A percentile compares a stretch with the other conserved stretches of the same genome.
Conservation (phyloP, 1,140 invertebrate genomes). For the Adoxophyes honmai region DNA sequence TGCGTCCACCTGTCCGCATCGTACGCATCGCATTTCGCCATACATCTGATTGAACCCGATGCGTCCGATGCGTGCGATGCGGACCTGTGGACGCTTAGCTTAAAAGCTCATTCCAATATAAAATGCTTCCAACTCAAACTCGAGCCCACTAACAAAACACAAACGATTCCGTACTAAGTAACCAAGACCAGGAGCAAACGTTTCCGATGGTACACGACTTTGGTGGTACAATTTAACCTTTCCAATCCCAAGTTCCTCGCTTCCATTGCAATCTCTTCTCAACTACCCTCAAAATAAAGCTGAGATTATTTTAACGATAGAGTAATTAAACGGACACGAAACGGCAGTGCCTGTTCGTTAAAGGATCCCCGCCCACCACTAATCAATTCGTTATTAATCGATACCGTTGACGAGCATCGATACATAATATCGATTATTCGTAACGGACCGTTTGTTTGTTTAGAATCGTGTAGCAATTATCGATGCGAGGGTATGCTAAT, state of each 20-base stretch:
- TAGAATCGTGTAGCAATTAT: conserved; percentile 7
- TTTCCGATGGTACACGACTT: background rate
- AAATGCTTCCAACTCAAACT: too few species aligned
- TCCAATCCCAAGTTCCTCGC: background rate
- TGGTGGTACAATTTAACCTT: conserved; percentile 5
- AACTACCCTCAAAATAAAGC: background rate
- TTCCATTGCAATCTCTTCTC: background rate
- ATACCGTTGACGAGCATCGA: conserved; percentile 11
- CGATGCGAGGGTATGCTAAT: background rate
- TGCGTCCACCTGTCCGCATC: too few species aligned
- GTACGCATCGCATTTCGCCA: too few species aligned
- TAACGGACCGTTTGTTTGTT: conserved; percentile 12
- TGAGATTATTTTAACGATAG: background rate
- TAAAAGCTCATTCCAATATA: too few species aligned
- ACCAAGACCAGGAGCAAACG: conserved; percentile 1
- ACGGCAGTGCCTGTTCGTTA: conserved; percentile 8
- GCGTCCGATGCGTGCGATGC: too few species aligned
- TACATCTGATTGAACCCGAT: too few species aligned
- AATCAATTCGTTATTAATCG: conserved; percentile 15
- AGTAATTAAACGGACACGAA: conserved; percentile 12
- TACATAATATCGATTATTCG: conserved; percentile 14
- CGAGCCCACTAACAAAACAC: too few species aligned
- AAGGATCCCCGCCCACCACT: conserved; percentile 7
- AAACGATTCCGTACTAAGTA: too few species aligned
- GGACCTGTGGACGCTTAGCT: too few species aligned